These are phyloP conservation scores for Bugula neritina DNA, from an alignment of 2,888 invertebrate genomes.

Conservation along the genomic window DNA sequence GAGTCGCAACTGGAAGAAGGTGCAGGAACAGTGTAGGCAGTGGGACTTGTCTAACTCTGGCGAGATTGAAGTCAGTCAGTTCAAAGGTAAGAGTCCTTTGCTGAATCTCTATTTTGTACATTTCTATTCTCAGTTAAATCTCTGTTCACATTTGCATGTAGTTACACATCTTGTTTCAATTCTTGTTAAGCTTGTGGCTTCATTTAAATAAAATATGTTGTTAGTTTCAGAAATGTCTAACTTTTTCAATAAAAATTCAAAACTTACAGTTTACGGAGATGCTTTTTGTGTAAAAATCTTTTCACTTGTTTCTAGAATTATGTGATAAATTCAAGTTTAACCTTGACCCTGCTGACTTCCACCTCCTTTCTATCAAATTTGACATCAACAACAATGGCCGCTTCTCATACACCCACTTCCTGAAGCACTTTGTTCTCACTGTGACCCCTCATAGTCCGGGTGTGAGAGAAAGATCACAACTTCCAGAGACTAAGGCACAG, in stretches of 20 bases:
- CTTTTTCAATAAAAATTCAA: no score
- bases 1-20: constrained; percentile 44
- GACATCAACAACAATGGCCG: constrained; percentile 45
- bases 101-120: no score
- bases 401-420: constrained; percentile 47
- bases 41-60: constrained; percentile 42
- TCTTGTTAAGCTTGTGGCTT: no score
- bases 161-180: no score
- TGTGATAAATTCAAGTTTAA: background rate
- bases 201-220: no score
- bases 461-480: background rate
- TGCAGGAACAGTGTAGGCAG: constrained; percentile 44
- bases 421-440: constrained; percentile 45
- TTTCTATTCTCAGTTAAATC: no score
- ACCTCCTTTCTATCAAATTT: constrained; percentile 44
- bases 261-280: no score
- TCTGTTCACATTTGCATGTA: no score
- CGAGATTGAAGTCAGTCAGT: constrained; percentile 39
- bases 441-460: constrained; percentile 33
- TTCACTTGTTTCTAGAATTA: constrained; percentile 21
- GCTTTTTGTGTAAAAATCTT: no score
- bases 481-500: background rate
- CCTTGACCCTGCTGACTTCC: constrained; percentile 36
- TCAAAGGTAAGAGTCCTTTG: constrained; percentile 40
- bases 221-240: no score